Conservation (phyloP, 2,113 vertebrate genomes). For the Daboia siamensis region DNA sequence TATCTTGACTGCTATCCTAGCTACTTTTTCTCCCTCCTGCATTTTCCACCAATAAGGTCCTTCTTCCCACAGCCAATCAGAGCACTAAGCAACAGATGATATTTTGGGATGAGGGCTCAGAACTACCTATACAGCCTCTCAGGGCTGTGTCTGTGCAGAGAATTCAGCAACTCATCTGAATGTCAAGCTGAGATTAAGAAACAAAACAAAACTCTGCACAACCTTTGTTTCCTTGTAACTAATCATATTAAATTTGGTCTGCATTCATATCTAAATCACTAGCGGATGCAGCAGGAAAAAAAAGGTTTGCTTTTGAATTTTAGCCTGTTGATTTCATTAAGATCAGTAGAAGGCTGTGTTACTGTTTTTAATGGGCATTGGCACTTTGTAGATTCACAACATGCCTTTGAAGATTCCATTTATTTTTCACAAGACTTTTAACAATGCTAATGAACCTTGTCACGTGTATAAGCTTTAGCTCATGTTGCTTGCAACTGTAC, state of each 20-base stretch:
- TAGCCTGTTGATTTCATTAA: not conserved
- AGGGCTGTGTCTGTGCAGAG: conserved; percentile 6
- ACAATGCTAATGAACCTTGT: not conserved
- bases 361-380: not conserved
- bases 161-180: conserved; percentile 24
- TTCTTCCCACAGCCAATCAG: not conserved
- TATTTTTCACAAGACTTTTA: not conserved
- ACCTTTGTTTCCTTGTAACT: not conserved
- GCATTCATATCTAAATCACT: not conserved
- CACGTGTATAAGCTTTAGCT: not conserved
- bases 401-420: not conserved
- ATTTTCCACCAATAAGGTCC: conserved; percentile 10
- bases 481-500: not conserved
- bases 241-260: not conserved
- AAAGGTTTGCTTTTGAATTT: not conserved
- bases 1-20: not conserved
- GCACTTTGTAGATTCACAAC: not conserved
- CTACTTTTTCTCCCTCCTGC: not conserved
- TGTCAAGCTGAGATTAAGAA: not conserved
- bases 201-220: not conserved
- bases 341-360: not conserved
- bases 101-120: conserved; percentile 27
- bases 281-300: not conserved
- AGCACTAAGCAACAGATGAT: conserved; percentile 34
- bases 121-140: conserved; percentile 31